Evolutionary conservation across 2,888 invertebrate species (phyloP).

Genomic region (Cyclophora albipunctata): DNA sequence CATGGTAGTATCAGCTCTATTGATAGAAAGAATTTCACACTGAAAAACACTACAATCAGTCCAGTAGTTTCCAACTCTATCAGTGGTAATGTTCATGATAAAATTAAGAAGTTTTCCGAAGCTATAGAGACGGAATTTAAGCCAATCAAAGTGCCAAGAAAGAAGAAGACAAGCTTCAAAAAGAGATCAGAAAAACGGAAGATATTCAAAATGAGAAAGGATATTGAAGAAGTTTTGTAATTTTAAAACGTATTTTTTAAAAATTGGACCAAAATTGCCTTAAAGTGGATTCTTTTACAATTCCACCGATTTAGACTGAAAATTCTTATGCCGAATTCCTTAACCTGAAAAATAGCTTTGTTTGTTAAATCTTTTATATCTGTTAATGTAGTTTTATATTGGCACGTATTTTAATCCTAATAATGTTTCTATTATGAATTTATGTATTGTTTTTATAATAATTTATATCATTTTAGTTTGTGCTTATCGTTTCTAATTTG

Average conservation of each 20-base stretch:
- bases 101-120: conserved; percentile 60
- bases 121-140: conserved; percentile 35
- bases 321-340: no score
- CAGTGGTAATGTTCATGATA: conserved; percentile 61
- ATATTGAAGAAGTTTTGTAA: conserved; percentile 59
- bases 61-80: conserved; percentile 41
- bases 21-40: conserved; percentile 36
- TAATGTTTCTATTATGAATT: no score
- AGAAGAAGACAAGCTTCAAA: conserved; percentile 51
- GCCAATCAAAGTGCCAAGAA: conserved; percentile 44
- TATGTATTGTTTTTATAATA: no score
- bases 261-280: not conserved
- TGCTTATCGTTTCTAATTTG: no score
- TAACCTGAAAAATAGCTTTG: no score
- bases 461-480: no score
- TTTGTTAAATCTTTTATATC: no score
- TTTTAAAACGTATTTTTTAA: not conserved
- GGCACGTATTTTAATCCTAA: no score
- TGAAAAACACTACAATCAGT: conserved; percentile 29
- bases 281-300: no score
- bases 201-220: conserved; percentile 56
- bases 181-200: conserved; percentile 48
- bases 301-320: no score
- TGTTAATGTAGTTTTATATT: no score
- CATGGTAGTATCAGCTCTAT: conserved; percentile 37